These are phyloP conservation scores for Columba janthina DNA, from an alignment of 2,113 vertebrate genomes.

Conservation along the genomic window DNA sequence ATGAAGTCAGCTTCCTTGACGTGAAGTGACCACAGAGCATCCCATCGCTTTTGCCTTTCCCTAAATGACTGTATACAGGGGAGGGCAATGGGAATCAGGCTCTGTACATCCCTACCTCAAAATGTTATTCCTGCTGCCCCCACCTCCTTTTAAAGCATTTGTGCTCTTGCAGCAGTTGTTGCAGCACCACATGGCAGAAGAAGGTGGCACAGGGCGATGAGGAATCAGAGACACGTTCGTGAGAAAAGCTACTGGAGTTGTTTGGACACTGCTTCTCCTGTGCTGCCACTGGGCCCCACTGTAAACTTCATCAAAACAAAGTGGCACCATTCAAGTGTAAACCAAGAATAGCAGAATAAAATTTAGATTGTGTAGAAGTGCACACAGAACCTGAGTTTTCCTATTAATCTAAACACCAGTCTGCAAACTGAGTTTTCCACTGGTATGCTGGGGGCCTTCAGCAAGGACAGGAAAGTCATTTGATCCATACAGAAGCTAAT, in stretches of 20 bases:
- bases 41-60: neutral
- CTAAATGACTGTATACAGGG: too few relatives aligned
- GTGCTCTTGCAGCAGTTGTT: neutral
- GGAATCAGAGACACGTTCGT: neutral
- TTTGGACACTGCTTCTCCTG: neutral
- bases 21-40: neutral
- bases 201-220: neutral
- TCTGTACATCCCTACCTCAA: neutral
- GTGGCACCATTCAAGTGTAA: neutral
- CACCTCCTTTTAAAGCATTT: neutral
- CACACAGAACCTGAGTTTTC: neutral
- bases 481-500: neutral
- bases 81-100: neutral
- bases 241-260: neutral
- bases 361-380: neutral
- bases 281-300: neutral
- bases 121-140: neutral
- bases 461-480: neutral
- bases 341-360: neutral
- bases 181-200: neutral
- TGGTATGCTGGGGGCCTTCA: neutral
- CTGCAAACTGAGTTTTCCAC: neutral
- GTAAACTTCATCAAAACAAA: neutral
- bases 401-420: neutral
- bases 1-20: neutral